Percentiles rank a stretch among this genome's conserved stretches.
Conservation (phyloP, 2,113 vertebrate genomes). For the Oncorhynchus tshawytscha region DNA sequence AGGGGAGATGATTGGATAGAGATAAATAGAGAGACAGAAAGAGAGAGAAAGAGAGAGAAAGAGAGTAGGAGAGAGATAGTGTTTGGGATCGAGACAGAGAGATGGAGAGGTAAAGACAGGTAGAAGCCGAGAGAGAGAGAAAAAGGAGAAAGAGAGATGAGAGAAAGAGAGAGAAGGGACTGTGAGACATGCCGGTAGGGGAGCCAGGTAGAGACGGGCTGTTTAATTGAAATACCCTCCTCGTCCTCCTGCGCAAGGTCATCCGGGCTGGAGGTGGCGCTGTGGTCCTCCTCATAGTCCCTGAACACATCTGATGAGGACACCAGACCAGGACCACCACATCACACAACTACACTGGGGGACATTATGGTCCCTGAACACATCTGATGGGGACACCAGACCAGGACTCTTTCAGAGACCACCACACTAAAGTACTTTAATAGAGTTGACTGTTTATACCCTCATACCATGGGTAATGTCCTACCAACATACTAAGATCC, state of each 20-base stretch:
- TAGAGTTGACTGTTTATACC: too few relatives aligned
- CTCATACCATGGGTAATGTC: too few relatives aligned
- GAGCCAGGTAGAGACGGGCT: neutral
- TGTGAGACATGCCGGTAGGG: neutral
- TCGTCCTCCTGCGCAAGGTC: constrained; percentile 55
- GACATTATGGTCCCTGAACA: constrained; percentile 53
- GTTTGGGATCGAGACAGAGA: neutral
- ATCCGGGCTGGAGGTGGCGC: constrained; percentile 54
- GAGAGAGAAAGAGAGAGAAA: neutral
- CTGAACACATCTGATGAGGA: constrained; percentile 68
- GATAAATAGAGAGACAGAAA: too few relatives aligned
- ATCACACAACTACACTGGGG: neutral
- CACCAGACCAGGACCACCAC: constrained; percentile 10
- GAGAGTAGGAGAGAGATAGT: neutral
- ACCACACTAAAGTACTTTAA: too few relatives aligned
- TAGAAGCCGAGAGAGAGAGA: neutral
- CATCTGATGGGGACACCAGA: constrained; percentile 61
- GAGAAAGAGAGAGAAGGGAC: neutral
- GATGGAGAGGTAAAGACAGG: neutral
- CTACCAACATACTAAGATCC: too few relatives aligned
- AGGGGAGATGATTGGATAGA: too few relatives aligned
- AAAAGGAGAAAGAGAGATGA: neutral
- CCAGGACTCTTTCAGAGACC: neutral
- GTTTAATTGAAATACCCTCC: constrained; percentile 62
- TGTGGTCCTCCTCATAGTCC: constrained; percentile 71